Percentiles rank a stretch among this genome's conserved stretches.
phyloP scores from a whole-genome alignment of 2,888 invertebrate species.

The Dasysyrphus albostriatus region DNA sequence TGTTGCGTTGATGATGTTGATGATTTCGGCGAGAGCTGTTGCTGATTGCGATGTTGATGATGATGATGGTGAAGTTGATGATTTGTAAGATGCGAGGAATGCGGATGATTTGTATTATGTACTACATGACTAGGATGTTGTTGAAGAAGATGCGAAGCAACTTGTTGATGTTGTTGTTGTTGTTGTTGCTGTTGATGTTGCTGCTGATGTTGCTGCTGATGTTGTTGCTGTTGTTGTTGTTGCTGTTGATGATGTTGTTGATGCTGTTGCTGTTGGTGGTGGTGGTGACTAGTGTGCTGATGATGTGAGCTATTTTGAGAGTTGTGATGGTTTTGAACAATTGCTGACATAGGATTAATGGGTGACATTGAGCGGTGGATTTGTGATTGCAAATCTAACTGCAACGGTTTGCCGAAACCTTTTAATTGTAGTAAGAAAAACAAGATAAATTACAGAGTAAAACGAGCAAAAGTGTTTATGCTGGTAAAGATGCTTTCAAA shows the following conservation, averaged over 20 bases:
- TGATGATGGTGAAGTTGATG: constrained; percentile 58
- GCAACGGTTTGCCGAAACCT: constrained; percentile 77
- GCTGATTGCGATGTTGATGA: constrained; percentile 36
- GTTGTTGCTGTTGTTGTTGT: constrained; percentile 59
- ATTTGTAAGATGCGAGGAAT: constrained; percentile 38
- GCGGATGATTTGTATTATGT: constrained; percentile 16
- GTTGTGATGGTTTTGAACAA: constrained; percentile 54
- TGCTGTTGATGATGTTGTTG: constrained; percentile 48
- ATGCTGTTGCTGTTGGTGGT: constrained; percentile 48
- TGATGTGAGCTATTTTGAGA: constrained; percentile 49
- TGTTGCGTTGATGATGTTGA: constrained; percentile 54
- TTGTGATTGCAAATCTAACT: constrained; percentile 77
- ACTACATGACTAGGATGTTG: constrained; percentile 40
- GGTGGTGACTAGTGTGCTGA: constrained; percentile 56
- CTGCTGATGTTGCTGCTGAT: constrained; percentile 36
- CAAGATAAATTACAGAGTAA: not conserved
- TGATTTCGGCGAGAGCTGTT: constrained; percentile 62
- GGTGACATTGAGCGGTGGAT: constrained; percentile 75
- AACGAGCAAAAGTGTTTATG: not conserved
- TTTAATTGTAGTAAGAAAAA: not conserved
- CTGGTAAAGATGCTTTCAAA: not conserved
- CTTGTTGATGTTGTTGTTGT: constrained; percentile 33
- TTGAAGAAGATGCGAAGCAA: constrained; percentile 31
- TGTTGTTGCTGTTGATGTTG: constrained; percentile 48
- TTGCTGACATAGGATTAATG: constrained; percentile 64